phyloP scores from a whole-genome alignment of 2,797 vertebrate species.

The Phrynocephalus forsythii region DNA sequence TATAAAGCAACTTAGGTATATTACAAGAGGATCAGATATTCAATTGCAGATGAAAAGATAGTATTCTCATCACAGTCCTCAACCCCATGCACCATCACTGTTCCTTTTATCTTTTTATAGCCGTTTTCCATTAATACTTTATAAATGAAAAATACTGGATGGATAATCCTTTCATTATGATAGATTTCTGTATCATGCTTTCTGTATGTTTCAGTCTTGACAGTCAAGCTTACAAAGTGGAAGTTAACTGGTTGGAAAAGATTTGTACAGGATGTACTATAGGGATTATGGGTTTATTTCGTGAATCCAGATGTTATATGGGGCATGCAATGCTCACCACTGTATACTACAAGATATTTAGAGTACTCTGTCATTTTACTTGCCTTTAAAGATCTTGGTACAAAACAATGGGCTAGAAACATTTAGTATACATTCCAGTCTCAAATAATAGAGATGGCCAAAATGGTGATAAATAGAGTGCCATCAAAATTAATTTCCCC shows the following conservation, averaged over 20 bases:
- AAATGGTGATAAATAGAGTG: too few species aligned
- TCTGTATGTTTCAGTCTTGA: conserved; percentile 31
- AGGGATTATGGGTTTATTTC: conserved; percentile 64
- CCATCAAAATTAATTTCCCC: too few species aligned
- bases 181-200: conserved; percentile 11
- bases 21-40: neutral
- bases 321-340: conserved; percentile 43
- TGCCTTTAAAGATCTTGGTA: neutral
- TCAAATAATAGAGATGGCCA: too few species aligned
- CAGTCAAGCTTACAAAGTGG: conserved; percentile 35
- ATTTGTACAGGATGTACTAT: conserved; percentile 54
- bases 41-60: neutral
- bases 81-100: neutral
- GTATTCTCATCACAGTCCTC: neutral
- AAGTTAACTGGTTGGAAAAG: conserved; percentile 53
- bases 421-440: neutral
- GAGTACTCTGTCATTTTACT: conserved; percentile 6
- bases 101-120: conserved; percentile 24
- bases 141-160: conserved; percentile 31
- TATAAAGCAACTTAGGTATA: neutral
- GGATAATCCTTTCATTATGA: conserved; percentile 41
- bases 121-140: conserved; percentile 26
- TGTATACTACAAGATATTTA: conserved; percentile 39
- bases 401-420: neutral
- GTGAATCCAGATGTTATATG: conserved; percentile 52